Evolutionary conservation across 2,113 vertebrate genomes (phyloP), one percentile per base, ranked within the genome.

Genomic region (Cololabis saira): DNA sequence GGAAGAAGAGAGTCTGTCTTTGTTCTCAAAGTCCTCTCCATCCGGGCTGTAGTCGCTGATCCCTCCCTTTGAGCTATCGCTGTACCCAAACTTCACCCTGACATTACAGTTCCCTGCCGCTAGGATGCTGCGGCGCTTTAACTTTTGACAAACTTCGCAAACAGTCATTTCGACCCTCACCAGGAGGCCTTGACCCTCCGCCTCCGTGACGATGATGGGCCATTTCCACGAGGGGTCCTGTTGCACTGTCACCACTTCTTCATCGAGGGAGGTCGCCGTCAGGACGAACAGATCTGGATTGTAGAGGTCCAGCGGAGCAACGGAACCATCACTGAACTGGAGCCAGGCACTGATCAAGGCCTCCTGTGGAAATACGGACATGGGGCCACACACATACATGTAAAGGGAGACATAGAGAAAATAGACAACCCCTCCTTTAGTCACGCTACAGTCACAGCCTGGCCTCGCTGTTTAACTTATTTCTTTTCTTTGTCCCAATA

Each of bases 341-440:
- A 99, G 94, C 97, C 97, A 99, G 3, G 93, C 93, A 72, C 96
- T 98, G 73, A 98, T 88, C 76, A 98, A 85, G 1, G 96, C 96
- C 78, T 99, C 98, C 98, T 99, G 86, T 8, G 53, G 82, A 61
- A 60, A 71, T 18, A 75, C 52, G 70, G 15, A 59, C 8, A 72
- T 37, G 33, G 6, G 6, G 6, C 33, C 33, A 37, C 10, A 7
- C 33, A 37, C 33, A 37, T 11, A 37, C 33, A 37, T 9, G 10
- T 21, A 57, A 5, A 79, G 15, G 30, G 22, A 58, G n/a, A 56
- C n/a, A 67, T 13, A 52, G 22, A 3, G 12, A 53, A 75, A 43
- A 71, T 17, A n/a, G 50, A 14, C 49, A 42, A 21, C 3, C 41
- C 10, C 11, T 19, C 2, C 18, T 55, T 8, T 41, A 19, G 45